Conservation (phyloP, 2,888 invertebrate species). For the Habrosyne pyritoides region DNA sequence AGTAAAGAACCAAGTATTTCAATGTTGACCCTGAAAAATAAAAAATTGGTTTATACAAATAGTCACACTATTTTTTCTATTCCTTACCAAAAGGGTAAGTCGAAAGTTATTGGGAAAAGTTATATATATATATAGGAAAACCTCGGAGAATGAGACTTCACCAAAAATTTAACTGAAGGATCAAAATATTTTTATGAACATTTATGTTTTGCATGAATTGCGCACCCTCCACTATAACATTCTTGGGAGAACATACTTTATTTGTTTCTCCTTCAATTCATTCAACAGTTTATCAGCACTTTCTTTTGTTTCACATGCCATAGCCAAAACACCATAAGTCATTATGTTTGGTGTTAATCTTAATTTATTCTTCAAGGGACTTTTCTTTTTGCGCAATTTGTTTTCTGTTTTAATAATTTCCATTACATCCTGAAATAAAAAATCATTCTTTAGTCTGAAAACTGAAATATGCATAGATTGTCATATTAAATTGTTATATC, state of each 20-base stretch:
- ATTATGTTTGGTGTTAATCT: conserved; percentile 87
- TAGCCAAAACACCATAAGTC: conserved; percentile 93
- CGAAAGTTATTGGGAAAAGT: no score
- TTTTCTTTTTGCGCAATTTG: conserved; percentile 53
- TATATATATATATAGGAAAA: no score
- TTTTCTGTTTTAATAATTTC: conserved; percentile 80
- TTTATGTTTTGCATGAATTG: neutral
- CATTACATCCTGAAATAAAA: conserved; percentile 78
- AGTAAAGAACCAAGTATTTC: conserved; percentile 90
- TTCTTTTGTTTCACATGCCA: conserved; percentile 87
- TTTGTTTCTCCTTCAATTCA: conserved; percentile 87
- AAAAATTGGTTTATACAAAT: conserved; percentile 1
- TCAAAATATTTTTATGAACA: no score
- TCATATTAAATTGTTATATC: neutral
- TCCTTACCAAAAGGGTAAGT: no score
- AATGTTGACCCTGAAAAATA: conserved; percentile 85
- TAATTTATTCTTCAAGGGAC: conserved; percentile 66
- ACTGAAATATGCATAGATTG: neutral
- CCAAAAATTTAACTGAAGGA: no score
- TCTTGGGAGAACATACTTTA: conserved; percentile 76
- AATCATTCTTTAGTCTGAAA: neutral
- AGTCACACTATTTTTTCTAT: conserved; percentile 4
- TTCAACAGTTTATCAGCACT: conserved; percentile 86
- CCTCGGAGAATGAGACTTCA: no score
- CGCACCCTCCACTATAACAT: neutral